Evolutionary conservation across 2,113 vertebrate species (phyloP).

Genomic region (Plestiodon gilberti): DNA sequence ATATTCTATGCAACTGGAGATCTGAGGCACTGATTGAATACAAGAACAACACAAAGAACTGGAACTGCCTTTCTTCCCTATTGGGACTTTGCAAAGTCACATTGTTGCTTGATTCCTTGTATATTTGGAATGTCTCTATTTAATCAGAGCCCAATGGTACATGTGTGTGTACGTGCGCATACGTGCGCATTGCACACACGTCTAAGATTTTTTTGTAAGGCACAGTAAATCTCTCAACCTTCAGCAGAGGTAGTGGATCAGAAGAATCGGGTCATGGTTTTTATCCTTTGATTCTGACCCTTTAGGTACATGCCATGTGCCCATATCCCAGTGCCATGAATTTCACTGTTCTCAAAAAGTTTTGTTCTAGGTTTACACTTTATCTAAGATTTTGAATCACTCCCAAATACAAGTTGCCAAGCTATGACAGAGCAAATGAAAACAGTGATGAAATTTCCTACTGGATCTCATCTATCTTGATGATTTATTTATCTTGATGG

Average conservation of each 20-base stretch:
- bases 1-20: slow-evolving; percentile 52
- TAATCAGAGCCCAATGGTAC: not conserved
- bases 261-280: not conserved
- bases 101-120: not conserved
- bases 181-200: too few species aligned
- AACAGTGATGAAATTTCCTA: not conserved
- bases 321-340: not conserved
- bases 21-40: slow-evolving; percentile 5
- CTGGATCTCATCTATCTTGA: not conserved
- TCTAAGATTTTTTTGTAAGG: slow-evolving; percentile 9
- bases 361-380: slow-evolving; percentile 3
- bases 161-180: not conserved
- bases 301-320: not conserved
- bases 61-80: slow-evolving; percentile 30
- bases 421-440: slow-evolving; percentile 6
- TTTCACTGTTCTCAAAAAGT: slow-evolving; percentile 1
- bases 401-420: slow-evolving; percentile 9
- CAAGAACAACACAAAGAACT: not conserved
- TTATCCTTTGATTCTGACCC: not conserved
- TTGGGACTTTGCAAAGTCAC: not conserved
- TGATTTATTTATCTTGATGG: too few species aligned
- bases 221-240: not conserved
- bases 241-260: not conserved
- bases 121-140: slow-evolving; percentile 1
- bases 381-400: slow-evolving; percentile 21